A percentile compares a stretch with the other conserved stretches of the same genome.
These are phyloP conservation scores for Sitobion miscanthi DNA, from an alignment of 1,140 invertebrate genomes.

Conservation along the genomic window DNA sequence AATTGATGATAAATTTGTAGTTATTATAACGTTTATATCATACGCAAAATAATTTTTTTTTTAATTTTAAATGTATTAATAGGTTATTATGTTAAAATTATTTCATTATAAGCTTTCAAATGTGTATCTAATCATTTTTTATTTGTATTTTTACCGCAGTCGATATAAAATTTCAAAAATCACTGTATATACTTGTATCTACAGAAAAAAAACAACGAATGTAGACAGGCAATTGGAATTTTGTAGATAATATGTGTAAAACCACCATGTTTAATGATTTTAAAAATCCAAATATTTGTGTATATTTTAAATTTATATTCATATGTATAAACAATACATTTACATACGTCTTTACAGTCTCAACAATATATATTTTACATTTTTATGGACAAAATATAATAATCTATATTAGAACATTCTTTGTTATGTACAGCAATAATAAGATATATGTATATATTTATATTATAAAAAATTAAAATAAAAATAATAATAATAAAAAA, in stretches of 20 bases:
- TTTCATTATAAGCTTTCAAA: background rate
- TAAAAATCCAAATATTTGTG: constrained; percentile 42
- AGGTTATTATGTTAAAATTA: background rate
- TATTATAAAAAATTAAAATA: constrained; percentile 49
- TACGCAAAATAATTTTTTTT: background rate
- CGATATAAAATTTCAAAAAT: background rate
- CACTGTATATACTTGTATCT: background rate
- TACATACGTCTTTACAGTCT: constrained; percentile 56
- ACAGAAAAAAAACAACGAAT: background rate
- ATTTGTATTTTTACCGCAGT: background rate
- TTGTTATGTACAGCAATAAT: constrained; percentile 54
- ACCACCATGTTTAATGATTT: constrained; percentile 32
- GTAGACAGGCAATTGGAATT: background rate
- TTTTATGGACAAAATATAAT: constrained; percentile 57
- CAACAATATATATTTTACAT: constrained; percentile 55
- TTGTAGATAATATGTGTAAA: constrained; percentile 27
- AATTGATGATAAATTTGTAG: background rate
- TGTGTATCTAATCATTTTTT: background rate
- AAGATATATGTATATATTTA: constrained; percentile 51
- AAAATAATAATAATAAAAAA: constrained; percentile 53
- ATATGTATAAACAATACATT: constrained; percentile 54
- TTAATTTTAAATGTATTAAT: too few relatives aligned
- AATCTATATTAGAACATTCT: constrained; percentile 55
- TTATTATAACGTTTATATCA: background rate
- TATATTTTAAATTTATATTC: constrained; percentile 47